A percentile compares a stretch with the other conserved stretches of the same genome.
Evolutionary conservation across 2,888 invertebrate species (phyloP).

Genomic region (Lepidochrysops patricia): DNA sequence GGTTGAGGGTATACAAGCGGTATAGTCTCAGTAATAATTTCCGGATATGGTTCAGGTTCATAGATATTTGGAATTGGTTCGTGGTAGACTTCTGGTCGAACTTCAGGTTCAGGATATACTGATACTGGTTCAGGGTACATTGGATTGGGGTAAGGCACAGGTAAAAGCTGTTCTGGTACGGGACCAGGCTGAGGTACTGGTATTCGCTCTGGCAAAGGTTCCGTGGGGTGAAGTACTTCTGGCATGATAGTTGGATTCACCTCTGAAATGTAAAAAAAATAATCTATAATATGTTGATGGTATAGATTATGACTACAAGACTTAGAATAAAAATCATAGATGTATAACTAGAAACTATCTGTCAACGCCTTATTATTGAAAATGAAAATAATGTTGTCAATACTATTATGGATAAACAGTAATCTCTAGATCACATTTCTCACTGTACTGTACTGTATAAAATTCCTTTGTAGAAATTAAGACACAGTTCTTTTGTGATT

Average conservation of each 20-base stretch:
- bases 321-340: too few relatives aligned
- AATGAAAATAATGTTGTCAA: too few relatives aligned
- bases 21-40: background rate
- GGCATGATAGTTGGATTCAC: constrained; percentile 8
- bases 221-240: background rate
- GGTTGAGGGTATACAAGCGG: background rate
- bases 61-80: background rate
- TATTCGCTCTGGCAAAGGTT: constrained; percentile 16
- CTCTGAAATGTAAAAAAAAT: background rate
- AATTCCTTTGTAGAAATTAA: too few relatives aligned
- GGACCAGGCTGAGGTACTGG: constrained; percentile 21
- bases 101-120: background rate
- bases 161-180: background rate
- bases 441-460: too few relatives aligned
- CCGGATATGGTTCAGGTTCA: background rate
- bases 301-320: too few relatives aligned
- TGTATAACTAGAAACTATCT: too few relatives aligned
- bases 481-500: too few relatives aligned
- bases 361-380: too few relatives aligned
- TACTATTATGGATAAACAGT: too few relatives aligned
- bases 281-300: too few relatives aligned
- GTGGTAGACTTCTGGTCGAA: background rate
- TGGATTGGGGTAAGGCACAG: background rate
- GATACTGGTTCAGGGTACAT: background rate
- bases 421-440: too few relatives aligned